Base-by-base conservation (phyloP, 2,797 vertebrate species). In the Loriculus beryllinus region DNA sequence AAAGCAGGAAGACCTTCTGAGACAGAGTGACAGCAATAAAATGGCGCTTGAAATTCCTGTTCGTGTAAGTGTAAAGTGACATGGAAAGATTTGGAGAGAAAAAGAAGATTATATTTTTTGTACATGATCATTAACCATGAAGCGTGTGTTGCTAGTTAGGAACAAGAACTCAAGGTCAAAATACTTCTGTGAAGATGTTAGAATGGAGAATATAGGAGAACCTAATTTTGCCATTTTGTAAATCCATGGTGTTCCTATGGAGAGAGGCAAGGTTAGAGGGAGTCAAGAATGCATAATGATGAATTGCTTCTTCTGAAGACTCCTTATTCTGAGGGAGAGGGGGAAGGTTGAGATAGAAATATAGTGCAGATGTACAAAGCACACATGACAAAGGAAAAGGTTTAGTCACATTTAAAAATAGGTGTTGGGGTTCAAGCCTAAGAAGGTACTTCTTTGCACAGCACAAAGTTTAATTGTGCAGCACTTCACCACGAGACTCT, bases 261-360 rank as follows among this genome's bases (percentile, higher is more conserved):
- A 84, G 23, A 2, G 40, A 15, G 4, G 5, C 2, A 3, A 43
- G 6, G 16, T 25, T 71, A 77, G 39, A 54, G 14, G 43, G 79
- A 31, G 15, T 74, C 12, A 35, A 65, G 56, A 57, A n/a, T 37
- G 33, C 51, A 4, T 74, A 5, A 67, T 78, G 78, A 16, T 40
- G 10, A 52, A 28, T 14, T 63, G 7, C 19, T 70, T 7, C 29
- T 65, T 87, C 25, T 84, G 23, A 42, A n/a, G 56, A 40, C 31
- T 67, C 19, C 15, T 64, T 83, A 54, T 20, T 23, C 17, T 29
- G 16, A 13, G 3, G 4, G 0, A 7, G 15, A 54, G 0, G 7
- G 20, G 43, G 54, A 39, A 23, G 5, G 3, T 10, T 86, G 19
- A 65, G 12, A n/a, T 15, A 13, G 10, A 4, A 70, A 28, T 75